Evolutionary conservation across 2,797 vertebrate species (phyloP), one percentile per base, ranked within the genome.

Genomic region (Nannoperca australis): DNA sequence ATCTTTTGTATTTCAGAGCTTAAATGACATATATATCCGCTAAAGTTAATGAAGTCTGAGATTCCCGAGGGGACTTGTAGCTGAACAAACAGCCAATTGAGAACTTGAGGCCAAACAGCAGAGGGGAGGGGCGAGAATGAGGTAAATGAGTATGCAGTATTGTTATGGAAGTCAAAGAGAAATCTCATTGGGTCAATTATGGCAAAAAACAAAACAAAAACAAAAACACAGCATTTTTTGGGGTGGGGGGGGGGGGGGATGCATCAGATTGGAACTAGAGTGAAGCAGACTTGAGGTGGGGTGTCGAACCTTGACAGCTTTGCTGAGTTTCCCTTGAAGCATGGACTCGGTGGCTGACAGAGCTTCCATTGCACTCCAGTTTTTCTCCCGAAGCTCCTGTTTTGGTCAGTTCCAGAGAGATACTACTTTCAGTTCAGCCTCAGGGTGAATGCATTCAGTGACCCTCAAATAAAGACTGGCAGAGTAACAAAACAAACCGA

Each of bases 291-390:
- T 38, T 95, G 87, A 95, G 90, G 94, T 90, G 94, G 92, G 85
- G 85, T 80, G 88, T 96, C 98, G 97, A 98, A 99, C 98, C 98
- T 99, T 99, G 95, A 96, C 95, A 89, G 95, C 97, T 97, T 97
- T 98, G 98, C 95, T 95, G 97, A 98, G 96, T 97, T 96, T 99
- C 93, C 97, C 97, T 96, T 99, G 98, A 95, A 99, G 98, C 96
- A 99, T 96, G 97, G 98, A 97, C 97, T 99, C 98, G 95, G 98
- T 99, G 96, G 97, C 97, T 96, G 98, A 96, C 95, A 99, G 97
- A 96, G 98, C 98, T 96, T 99, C 98, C 98, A 99, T 99, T 94
- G 97, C 98, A 96, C 97, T 96, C 98, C 98, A 99, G 98, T 99
- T 99, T 99, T 98, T 99, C 98, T 99, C 95, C 96, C 98, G 98